phyloP scores from a whole-genome alignment of 2,888 invertebrate genomes.

The Diarsia mendica region DNA sequence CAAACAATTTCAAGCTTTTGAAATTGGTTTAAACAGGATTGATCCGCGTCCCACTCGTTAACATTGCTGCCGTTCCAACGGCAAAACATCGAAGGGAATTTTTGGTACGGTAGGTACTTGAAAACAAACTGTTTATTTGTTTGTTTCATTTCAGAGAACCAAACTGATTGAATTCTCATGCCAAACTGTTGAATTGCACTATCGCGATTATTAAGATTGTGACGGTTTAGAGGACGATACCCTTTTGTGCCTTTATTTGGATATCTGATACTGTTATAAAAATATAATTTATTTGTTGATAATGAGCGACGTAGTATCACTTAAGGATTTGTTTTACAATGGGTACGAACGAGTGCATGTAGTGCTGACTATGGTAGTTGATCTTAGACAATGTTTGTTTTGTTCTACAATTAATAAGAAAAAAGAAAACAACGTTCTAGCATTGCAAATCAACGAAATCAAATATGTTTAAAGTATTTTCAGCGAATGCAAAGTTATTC shows the following conservation, averaged over 20 bases:
- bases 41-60: conserved; percentile 79
- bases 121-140: conserved; percentile 27
- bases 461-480: conserved; percentile 24
- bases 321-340: conserved; percentile 43
- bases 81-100: conserved; percentile 46
- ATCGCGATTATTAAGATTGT: conserved; percentile 22
- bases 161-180: conserved; percentile 16
- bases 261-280: conserved; percentile 31
- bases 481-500: conserved; percentile 1
- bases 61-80: conserved; percentile 59
- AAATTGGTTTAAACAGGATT: conserved; percentile 88
- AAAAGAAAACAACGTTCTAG: background rate
- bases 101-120: conserved; percentile 25
- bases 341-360: conserved; percentile 9
- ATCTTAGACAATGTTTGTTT: conserved; percentile 1
- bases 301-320: conserved; percentile 23
- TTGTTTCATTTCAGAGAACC: conserved; percentile 31
- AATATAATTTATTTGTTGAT: conserved; percentile 39
- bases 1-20: conserved; percentile 80
- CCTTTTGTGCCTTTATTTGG: conserved; percentile 41
- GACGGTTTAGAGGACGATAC: conserved; percentile 42
- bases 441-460: too few species aligned
- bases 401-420: conserved; percentile 5
- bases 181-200: conserved; percentile 36
- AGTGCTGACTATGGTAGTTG: background rate